phyloP scores from a whole-genome alignment of 2,113 vertebrate genomes.

The Halichoeres trimaculatus region DNA sequence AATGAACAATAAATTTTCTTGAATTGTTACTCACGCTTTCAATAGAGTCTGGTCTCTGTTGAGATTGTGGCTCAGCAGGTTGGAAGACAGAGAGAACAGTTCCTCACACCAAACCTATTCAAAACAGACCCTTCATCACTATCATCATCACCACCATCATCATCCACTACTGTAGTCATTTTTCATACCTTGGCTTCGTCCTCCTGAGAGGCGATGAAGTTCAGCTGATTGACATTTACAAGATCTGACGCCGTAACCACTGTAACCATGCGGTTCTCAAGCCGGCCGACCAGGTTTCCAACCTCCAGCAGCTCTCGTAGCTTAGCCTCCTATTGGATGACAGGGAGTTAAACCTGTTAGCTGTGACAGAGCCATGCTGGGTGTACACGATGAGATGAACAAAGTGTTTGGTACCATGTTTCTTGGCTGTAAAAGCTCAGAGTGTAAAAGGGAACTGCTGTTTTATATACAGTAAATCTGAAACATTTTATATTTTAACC shows the following conservation, averaged over 20 bases:
- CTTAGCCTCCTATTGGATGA: conserved; percentile 90
- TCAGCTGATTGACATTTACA: conserved; percentile 95
- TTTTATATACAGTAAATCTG: no score
- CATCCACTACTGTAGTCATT: background rate
- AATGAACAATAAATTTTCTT: no score
- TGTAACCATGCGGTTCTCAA: conserved; percentile 95
- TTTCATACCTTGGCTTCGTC: conserved; percentile 94
- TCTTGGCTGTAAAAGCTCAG: background rate
- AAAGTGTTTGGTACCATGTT: background rate
- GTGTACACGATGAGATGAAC: background rate
- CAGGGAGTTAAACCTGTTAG: conserved; percentile 4
- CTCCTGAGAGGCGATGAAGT: conserved; percentile 95
- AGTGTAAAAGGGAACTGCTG: no score
- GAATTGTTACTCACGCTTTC: conserved; percentile 99
- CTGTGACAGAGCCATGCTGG: background rate
- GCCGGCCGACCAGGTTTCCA: conserved; percentile 90
- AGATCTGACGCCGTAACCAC: conserved; percentile 95
- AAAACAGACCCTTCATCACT: conserved; percentile 14
- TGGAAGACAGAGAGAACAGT: conserved; percentile 95
- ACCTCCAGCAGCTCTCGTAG: conserved; percentile 94
- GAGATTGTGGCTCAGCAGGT: conserved; percentile 95
- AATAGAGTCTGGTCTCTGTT: conserved; percentile 94
- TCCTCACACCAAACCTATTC: conserved; percentile 95
- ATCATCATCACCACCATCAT: background rate
- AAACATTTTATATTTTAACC: no score